These are phyloP conservation scores for Pterophyllum scalare DNA, from an alignment of 2,113 vertebrate species.

Conservation along the genomic window DNA sequence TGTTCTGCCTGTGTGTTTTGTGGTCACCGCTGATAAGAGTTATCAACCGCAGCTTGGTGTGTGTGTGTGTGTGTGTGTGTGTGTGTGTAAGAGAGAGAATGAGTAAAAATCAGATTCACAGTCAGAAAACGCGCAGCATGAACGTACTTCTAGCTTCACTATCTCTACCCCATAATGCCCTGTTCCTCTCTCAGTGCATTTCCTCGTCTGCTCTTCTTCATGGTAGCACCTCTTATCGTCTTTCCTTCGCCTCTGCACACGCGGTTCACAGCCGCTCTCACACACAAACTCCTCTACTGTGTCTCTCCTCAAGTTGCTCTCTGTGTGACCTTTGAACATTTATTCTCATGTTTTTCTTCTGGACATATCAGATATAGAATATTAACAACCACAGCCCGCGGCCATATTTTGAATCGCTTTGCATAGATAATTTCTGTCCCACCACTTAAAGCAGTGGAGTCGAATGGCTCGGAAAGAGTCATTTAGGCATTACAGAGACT, in stretches of 20 bases:
- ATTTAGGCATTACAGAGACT: not conserved
- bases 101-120: not conserved
- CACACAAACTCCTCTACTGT: not conserved
- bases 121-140: not conserved
- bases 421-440: not conserved
- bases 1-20: slow-evolving; percentile 12
- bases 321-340: slow-evolving; percentile 29
- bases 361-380: slow-evolving; percentile 10
- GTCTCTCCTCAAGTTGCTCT: slow-evolving; percentile 18
- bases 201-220: not conserved
- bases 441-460: not conserved
- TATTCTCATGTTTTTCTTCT: slow-evolving; percentile 20
- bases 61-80: not conserved
- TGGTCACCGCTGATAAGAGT: slow-evolving; percentile 41
- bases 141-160: not conserved
- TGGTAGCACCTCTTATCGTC: not conserved
- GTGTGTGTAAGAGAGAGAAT: not conserved
- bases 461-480: accelerated
- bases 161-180: not conserved
- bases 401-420: not conserved
- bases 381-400: not conserved
- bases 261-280: not conserved
- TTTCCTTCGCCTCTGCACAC: not conserved
- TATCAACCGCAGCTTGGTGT: slow-evolving; percentile 2
- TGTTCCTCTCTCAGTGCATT: not conserved